Conservation (phyloP, 64 coral and sea anemone species). For the Pocillopora damicornis region DNA sequence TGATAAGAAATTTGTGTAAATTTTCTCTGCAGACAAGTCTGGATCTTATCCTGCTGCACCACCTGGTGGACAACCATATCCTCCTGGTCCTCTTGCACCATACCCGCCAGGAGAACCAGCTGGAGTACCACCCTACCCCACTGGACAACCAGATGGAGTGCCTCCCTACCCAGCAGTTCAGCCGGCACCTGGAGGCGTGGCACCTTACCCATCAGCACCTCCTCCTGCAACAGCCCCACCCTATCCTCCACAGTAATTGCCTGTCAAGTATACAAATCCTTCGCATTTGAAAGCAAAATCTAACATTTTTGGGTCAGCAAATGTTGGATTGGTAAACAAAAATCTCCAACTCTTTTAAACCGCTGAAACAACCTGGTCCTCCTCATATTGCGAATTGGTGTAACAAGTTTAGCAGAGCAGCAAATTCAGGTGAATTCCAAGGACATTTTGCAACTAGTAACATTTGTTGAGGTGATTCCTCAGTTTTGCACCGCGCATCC, state of each 20-base stretch:
- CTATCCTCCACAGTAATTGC: not conserved
- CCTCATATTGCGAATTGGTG: no score
- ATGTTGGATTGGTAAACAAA: no score
- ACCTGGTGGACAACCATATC: not conserved
- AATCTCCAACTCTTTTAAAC: no score
- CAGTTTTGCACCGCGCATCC: no score
- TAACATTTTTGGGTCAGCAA: no score
- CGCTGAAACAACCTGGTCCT: no score
- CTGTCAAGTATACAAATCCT: not conserved
- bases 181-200: not conserved
- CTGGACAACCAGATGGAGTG: not conserved
- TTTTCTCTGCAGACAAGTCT: not conserved
- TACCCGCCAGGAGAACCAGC: not conserved
- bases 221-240: not conserved
- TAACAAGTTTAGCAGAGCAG: no score
- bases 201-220: conserved; percentile 38
- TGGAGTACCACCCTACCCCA: conserved; percentile 4
- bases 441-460: no score
- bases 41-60: not conserved
- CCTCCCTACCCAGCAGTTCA: not conserved
- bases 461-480: no score
- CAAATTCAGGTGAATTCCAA: no score
- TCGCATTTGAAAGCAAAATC: no score
- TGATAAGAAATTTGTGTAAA: not conserved
- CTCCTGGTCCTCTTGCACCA: not conserved